Base-by-base conservation (phyloP, 1,140 invertebrate species). In the Dolichoris vasculosae region DNA sequence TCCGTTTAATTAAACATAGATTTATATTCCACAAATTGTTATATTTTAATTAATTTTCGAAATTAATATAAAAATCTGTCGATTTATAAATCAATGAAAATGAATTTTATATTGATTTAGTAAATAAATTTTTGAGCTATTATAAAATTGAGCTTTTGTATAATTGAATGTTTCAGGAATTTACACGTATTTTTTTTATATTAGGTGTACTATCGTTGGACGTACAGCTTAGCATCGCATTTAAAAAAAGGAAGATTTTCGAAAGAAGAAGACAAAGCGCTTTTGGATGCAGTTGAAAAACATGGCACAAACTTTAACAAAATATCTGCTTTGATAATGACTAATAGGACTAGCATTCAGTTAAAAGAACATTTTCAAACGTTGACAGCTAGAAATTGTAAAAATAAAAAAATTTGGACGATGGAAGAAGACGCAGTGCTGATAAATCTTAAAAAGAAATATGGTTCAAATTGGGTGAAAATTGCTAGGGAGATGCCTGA, bases 271-370 rank as follows among this genome's bases (percentile, higher is more conserved):
- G 95, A 96, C 89, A 88, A 94, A 15, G 92, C 95, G 30, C 90
- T 96, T 4, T 87, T 94, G 9, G 92, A 94, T n/a, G 94, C 94
- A 82, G 92, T 95, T 0, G 90, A 93, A 17, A 94, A 95, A 85
- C 96, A 94, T 91, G 95, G 96, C 2, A 88, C 87, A 1, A 94
- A 96, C 88, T 96, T 95, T 78, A 86, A 89, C 59, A 93, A 93
- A 87, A 94, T 95, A 83, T 89, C 94, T 0, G 89, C 92, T 4
- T 89, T 90, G 3, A 63, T 94, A 0, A 93, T 95, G 87, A 94
- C 94, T 6, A 89, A 94, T 79, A 93, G 95, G 55, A 94, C 94
- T 0, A 88, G 92, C 15, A 87, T 92, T 0, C 95, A 96, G 86
- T 89, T 95, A 1, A 93, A 93, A 17, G 90, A 93, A 26, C 94